A percentile compares a stretch with the other conserved stretches of the same genome.
Evolutionary conservation across 2,113 vertebrate genomes (phyloP).

Genomic region (Gambusia affinis): DNA sequence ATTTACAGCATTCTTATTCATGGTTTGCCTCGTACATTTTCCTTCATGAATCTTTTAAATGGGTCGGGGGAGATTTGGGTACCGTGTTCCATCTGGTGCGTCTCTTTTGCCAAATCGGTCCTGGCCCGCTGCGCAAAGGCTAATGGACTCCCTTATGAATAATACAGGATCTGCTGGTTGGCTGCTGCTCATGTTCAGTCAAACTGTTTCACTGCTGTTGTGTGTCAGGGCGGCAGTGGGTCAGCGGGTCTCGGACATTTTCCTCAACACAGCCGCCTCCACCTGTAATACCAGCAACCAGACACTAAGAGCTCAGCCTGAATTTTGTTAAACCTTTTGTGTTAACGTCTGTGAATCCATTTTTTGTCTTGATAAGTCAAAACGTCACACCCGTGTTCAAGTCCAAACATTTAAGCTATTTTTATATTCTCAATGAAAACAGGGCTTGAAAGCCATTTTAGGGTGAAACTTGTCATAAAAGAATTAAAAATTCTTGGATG

Average conservation of each 20-base stretch:
- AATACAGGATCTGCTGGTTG: conserved; percentile 64
- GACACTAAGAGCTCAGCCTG: conserved; percentile 1
- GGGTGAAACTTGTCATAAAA: no score
- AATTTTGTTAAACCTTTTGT: neutral
- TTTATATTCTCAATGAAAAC: no score
- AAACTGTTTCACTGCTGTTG: conserved; percentile 19
- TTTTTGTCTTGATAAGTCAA: neutral
- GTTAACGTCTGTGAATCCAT: neutral
- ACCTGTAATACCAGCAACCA: conserved; percentile 5
- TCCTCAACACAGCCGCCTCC: neutral
- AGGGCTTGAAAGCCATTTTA: no score
- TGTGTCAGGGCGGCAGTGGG: conserved; percentile 48
- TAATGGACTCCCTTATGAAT: conserved; percentile 71
- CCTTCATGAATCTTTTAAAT: conserved; percentile 56
- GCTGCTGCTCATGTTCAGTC: conserved; percentile 52
- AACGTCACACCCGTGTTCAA: neutral
- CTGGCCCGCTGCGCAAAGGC: conserved; percentile 36
- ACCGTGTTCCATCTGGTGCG: conserved; percentile 39
- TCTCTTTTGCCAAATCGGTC: conserved; percentile 26
- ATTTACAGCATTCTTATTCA: conserved; percentile 25
- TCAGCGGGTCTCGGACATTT: conserved; percentile 50
- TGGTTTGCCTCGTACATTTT: conserved; percentile 24
- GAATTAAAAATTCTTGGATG: no score
- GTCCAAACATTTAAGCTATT: neutral
- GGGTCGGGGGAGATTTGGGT: conserved; percentile 13